phyloP scores from a whole-genome alignment of 1,140 invertebrate species.

The Drosophila santomea region DNA sequence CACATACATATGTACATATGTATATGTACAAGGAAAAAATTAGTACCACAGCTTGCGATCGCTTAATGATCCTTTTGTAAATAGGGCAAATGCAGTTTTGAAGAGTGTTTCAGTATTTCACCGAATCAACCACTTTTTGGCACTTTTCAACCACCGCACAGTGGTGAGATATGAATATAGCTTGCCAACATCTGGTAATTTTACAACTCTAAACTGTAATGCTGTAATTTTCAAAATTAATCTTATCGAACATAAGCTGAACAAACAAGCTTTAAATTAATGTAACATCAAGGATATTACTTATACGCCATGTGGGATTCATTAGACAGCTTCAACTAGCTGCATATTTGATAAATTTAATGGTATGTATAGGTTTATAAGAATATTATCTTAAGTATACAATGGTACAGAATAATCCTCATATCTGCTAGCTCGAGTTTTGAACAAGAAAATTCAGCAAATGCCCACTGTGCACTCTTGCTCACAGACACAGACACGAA shows the following conservation, averaged over 20 bases:
- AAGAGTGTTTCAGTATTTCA: constrained; percentile 6
- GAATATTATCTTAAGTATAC: too few species aligned
- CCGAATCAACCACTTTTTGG: constrained; percentile 2
- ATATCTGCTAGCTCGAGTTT: neutral
- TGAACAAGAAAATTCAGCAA: neutral
- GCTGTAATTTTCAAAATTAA: too few species aligned
- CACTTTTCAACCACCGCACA: constrained; percentile 1
- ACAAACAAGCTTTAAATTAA: too few species aligned
- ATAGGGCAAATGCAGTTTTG: constrained; percentile 1
- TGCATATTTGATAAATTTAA: too few species aligned
- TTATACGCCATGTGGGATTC: too few species aligned
- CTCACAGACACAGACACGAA: neutral
- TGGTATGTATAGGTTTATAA: too few species aligned
- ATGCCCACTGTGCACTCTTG: constrained; percentile 4
- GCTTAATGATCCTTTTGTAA: neutral
- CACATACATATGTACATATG: too few species aligned
- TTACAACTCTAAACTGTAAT: neutral
- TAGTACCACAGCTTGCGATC: neutral
- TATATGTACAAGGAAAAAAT: too few species aligned
- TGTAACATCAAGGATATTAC: too few species aligned
- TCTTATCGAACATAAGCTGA: too few species aligned
- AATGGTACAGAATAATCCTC: too few species aligned
- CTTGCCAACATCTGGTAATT: neutral
- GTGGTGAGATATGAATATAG: neutral
- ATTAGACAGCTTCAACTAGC: too few species aligned